Evolutionary conservation across 2,888 invertebrate genomes (phyloP).

Genomic region (Scaptomyza caliginosa): DNA sequence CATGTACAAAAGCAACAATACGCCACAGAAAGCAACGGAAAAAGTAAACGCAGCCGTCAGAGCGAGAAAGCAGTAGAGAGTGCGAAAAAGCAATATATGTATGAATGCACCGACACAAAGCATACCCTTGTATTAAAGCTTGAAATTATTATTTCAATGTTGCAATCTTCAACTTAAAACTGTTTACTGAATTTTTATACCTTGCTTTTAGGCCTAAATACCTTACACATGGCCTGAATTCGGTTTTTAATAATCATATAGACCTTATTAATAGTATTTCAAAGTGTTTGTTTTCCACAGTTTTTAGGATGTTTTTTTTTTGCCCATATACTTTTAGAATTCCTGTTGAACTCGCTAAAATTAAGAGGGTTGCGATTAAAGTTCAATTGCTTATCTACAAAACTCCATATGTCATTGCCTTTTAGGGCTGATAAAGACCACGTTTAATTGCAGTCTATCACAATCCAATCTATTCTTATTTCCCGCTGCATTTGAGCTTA

Average conservation of each 20-base stretch:
- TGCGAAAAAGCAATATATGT: constrained; percentile 1
- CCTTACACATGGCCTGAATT: neutral
- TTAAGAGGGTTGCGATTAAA: neutral
- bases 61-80: constrained; percentile 3
- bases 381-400: neutral
- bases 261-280: neutral
- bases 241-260: neutral
- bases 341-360: neutral
- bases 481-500: neutral
- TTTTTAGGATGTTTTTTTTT: too few species aligned
- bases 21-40: neutral
- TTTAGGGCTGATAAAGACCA: constrained; percentile 10
- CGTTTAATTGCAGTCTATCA: constrained; percentile 4
- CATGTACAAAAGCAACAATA: constrained; percentile 6
- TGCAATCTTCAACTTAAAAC: neutral
- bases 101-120: constrained; percentile 25
- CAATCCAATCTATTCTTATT: constrained; percentile 15
- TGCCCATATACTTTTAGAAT: neutral
- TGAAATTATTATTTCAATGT: neutral
- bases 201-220: too few species aligned
- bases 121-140: constrained; percentile 23
- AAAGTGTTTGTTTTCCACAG: neutral
- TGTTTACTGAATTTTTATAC: neutral
- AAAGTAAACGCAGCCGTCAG: neutral
- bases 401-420: neutral